A percentile compares a stretch with the other conserved stretches of the same genome.
Evolutionary conservation across 2,888 invertebrate genomes (phyloP).

Genomic region (Quadriops clusia): DNA sequence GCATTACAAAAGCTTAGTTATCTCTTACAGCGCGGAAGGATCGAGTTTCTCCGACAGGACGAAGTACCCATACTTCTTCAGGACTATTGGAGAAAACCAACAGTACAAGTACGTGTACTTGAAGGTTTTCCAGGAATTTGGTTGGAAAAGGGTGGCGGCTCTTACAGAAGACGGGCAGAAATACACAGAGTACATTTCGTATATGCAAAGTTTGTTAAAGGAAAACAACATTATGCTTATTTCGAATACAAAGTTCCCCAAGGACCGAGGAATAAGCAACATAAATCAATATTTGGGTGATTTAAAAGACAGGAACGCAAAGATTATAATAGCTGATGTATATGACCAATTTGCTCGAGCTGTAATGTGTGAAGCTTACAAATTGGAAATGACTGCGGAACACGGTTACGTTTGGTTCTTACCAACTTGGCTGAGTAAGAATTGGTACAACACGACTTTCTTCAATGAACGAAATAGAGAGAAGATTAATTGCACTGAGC

Average conservation of each 20-base stretch:
- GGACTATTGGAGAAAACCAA: conserved; percentile 67
- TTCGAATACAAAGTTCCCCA: conserved; percentile 56
- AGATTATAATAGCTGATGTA: conserved; percentile 70
- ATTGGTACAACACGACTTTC: conserved; percentile 50
- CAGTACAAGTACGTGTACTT: conserved; percentile 58
- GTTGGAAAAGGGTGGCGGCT: conserved; percentile 63
- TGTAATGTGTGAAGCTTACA: conserved; percentile 73
- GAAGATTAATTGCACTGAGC: conserved; percentile 46
- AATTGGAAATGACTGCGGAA: conserved; percentile 53
- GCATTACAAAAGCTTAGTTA: conserved; percentile 57
- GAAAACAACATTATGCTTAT: conserved; percentile 51
- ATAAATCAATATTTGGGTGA: conserved; percentile 54
- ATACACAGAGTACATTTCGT: conserved; percentile 63
- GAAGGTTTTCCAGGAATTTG: conserved; percentile 44
- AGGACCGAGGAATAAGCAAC: conserved; percentile 36
- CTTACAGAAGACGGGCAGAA: conserved; percentile 70
- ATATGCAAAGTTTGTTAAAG: conserved; percentile 54
- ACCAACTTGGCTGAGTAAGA: conserved; percentile 55
- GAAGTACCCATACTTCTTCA: conserved; percentile 66
- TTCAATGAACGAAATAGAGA: conserved; percentile 33
- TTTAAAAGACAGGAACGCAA: conserved; percentile 51
- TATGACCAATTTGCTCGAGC: conserved; percentile 60
- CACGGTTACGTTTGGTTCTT: conserved; percentile 80
- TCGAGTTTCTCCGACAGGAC: conserved; percentile 54
- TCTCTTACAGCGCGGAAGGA: conserved; percentile 71